A percentile compares a stretch with the other conserved stretches of the same genome.
phyloP scores from a whole-genome alignment of 2,797 vertebrate species.

The Capromys pilorides region DNA sequence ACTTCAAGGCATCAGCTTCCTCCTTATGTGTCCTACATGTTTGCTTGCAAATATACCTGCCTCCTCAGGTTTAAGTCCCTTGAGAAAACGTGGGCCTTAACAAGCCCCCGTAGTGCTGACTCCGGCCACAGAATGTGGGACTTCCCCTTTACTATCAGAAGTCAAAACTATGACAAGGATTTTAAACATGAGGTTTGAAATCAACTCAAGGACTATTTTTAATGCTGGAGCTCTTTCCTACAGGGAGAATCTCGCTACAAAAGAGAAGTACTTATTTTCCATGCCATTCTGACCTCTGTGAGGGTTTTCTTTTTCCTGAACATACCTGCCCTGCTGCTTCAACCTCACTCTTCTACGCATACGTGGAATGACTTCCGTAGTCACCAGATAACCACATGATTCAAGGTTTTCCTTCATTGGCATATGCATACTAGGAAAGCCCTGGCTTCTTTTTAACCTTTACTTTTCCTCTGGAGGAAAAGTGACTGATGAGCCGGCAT shows the following conservation, averaged over 20 bases:
- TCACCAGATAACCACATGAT: background rate
- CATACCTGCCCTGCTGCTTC: background rate
- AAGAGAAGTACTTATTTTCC: background rate
- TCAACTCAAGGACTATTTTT: background rate
- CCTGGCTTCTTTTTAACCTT: background rate
- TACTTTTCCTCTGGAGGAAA: background rate
- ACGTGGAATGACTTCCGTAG: background rate
- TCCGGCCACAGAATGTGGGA: too few relatives aligned
- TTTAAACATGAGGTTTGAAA: background rate
- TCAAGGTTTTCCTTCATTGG: background rate
- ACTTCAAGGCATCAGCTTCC: background rate
- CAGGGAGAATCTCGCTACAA: background rate
- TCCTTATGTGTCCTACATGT: background rate
- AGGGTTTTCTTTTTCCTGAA: slow-evolving; percentile 28
- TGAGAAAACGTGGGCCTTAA: background rate
- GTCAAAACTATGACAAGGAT: background rate
- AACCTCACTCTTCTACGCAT: background rate
- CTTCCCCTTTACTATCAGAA: background rate
- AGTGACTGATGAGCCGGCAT: background rate
- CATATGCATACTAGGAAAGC: background rate
- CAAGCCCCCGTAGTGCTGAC: background rate
- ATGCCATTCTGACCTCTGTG: background rate
- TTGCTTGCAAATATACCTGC: background rate
- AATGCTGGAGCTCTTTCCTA: background rate
- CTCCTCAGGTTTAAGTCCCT: background rate